A percentile compares a stretch with the other conserved stretches of the same genome.
phyloP scores from a whole-genome alignment of 2,797 vertebrate genomes.

The Crocodylus rhombifer region DNA sequence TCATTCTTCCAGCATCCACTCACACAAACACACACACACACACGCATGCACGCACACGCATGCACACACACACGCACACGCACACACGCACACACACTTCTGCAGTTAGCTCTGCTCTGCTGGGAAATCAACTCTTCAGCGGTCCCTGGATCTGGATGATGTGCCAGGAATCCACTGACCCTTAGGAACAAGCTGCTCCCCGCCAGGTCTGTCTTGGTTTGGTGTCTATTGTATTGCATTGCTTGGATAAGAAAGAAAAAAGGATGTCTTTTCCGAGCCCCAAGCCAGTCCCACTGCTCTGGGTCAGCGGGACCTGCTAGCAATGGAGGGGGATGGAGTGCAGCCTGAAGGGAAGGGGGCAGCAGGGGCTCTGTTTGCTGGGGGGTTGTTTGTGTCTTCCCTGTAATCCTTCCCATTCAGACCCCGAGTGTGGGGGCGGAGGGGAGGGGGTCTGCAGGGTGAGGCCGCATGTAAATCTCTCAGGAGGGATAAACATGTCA shows the following conservation, averaged over 20 bases:
- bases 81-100: no score
- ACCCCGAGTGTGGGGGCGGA: background rate
- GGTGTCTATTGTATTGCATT: no score
- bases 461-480: constrained; percentile 48
- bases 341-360: background rate
- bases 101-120: background rate
- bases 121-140: background rate
- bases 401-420: background rate
- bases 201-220: background rate
- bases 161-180: background rate
- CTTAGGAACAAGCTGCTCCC: background rate
- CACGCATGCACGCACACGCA: background rate
- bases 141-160: background rate
- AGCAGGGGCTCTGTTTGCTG: background rate
- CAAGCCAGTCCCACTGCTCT: background rate
- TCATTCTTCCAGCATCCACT: background rate
- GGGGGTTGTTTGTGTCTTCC: background rate
- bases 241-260: no score
- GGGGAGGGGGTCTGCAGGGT: constrained; percentile 19
- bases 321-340: background rate
- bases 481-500: constrained; percentile 54
- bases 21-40: background rate
- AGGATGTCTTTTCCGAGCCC: no score
- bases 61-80: background rate
- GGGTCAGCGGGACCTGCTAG: background rate